Percentiles rank a stretch among this genome's conserved stretches.
These are phyloP conservation scores for Xestobium rufovillosum DNA, from an alignment of 2,888 invertebrate genomes.

Conservation along the genomic window DNA sequence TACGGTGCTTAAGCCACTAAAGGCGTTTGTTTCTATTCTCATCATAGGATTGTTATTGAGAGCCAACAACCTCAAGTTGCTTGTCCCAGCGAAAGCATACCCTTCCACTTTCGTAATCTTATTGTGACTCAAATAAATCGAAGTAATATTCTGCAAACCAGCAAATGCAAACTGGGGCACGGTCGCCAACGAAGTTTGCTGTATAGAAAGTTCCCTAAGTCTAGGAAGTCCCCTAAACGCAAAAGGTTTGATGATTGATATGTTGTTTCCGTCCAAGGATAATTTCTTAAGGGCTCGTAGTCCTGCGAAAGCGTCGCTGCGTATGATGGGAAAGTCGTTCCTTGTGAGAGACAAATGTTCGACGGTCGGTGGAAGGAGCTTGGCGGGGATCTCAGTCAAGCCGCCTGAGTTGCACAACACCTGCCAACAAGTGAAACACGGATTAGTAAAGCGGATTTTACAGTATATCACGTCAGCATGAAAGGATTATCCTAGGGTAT, in stretches of 20 bases:
- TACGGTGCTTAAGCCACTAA: conserved; percentile 76
- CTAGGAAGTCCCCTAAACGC: conserved; percentile 77
- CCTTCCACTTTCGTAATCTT: conserved; percentile 51
- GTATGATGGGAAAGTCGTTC: conserved; percentile 74
- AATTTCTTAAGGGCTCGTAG: conserved; percentile 73
- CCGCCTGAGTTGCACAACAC: conserved; percentile 84
- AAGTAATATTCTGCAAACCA: conserved; percentile 71
- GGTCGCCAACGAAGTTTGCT: conserved; percentile 73
- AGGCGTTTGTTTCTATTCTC: conserved; percentile 72
- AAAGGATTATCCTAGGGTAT: too few relatives aligned
- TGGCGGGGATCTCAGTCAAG: conserved; percentile 69
- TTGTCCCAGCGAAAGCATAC: conserved; percentile 81
- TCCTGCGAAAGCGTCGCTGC: conserved; percentile 77
- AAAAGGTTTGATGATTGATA: conserved; percentile 73
- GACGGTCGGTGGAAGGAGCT: conserved; percentile 66
- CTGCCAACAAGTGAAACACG: conserved; percentile 44
- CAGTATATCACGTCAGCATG: too few relatives aligned
- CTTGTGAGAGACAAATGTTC: conserved; percentile 80
- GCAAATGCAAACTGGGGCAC: conserved; percentile 81
- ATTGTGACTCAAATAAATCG: conserved; percentile 56
- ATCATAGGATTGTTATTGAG: conserved; percentile 79
- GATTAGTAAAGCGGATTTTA: neutral
- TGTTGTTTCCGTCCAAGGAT: conserved; percentile 80
- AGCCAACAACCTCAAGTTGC: conserved; percentile 72
- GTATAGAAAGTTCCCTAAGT: conserved; percentile 73